Base-by-base conservation (phyloP, 2,113 vertebrate genomes). In the Phrynosoma platyrhinos region DNA sequence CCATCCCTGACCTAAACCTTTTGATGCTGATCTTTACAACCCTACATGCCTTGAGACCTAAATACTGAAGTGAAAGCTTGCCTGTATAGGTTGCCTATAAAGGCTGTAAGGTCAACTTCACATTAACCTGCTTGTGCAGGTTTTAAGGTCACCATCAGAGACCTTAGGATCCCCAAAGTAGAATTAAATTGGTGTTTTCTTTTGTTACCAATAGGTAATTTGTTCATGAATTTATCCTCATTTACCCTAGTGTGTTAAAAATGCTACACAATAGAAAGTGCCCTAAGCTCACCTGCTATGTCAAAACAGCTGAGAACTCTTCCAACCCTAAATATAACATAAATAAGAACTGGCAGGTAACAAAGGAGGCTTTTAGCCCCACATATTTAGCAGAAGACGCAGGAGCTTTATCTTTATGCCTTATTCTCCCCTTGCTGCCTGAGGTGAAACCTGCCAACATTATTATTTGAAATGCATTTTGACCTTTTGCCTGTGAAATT, bases 391-490 rank as follows among this genome's bases (percentile, higher is more conserved):
- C 42, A 55, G 52, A 83, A 83, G 81, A 88, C 40, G 42, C 62
- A 78, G 62, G 14, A 64, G 72, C 58, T 69, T 88, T 78, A 83
- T 83, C 62, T 78, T 83, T 83, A 83, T 83, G 47, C 81, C n/a
- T 78, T 68, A 20, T 47, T 88, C 72, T 83, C 80, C 40, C 71
- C 55, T 40, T n/a, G 5, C 55, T 68, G 62, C 62, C 55, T n/a
- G 42, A 32, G 62, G 72, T 78, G 74, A 83, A 62, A 78, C 87
- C 58, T 78, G 74, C 64, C 83, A 81, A 78, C 74, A 78, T 83
- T 88, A 83, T 83, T 83, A 88, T 88, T 88, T 83, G 74, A 88
- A 83, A 83, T 88, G 74, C 47, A 78, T 78, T 83, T 88, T 88
- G 87, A 88, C 87, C 87, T 74, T 36, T 77, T 88, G 72, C 80